Evolutionary conservation across 2,888 invertebrate species (phyloP).

Genomic region (Drosophila buzzatii): DNA sequence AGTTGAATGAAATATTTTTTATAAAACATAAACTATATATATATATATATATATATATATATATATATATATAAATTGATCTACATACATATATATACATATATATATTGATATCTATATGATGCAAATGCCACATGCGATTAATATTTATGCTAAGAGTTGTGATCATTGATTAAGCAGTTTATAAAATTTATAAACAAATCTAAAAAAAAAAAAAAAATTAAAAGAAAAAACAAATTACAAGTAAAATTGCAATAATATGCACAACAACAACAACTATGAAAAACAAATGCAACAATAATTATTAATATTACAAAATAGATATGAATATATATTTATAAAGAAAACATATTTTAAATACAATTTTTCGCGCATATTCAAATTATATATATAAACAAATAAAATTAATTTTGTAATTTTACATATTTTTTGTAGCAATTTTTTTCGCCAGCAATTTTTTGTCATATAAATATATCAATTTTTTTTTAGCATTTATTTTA

Average conservation of each 20-base stretch:
- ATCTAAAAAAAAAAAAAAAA: constrained; percentile 41
- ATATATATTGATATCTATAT: constrained; percentile 36
- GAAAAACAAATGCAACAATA: constrained; percentile 27
- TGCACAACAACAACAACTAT: constrained; percentile 27
- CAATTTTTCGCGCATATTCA: constrained; percentile 17
- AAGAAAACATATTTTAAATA: constrained; percentile 13
- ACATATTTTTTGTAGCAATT: constrained; percentile 63
- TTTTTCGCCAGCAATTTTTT: constrained; percentile 61
- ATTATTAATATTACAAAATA: not conserved
- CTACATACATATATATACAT: constrained; percentile 15
- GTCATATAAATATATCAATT: no score
- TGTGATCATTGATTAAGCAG: constrained; percentile 86
- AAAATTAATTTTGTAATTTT: not conserved
- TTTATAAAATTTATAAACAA: constrained; percentile 70
- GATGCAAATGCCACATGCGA: constrained; percentile 73
- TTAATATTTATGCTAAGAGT: constrained; percentile 84
- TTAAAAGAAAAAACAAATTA: constrained; percentile 24
- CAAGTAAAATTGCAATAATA: constrained; percentile 17
- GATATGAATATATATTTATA: constrained; percentile 17
- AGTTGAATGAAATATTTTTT: constrained; percentile 36
- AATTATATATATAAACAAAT: constrained; percentile 2
- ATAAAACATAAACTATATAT: constrained; percentile 17
- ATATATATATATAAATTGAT: constrained; percentile 13
- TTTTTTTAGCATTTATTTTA: constrained; percentile 70
- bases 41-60: constrained; percentile 17